Evolutionary conservation across 1,140 invertebrate species (phyloP), one percentile per base, ranked within the genome.

Genomic region (Drosophila prosaltans): DNA sequence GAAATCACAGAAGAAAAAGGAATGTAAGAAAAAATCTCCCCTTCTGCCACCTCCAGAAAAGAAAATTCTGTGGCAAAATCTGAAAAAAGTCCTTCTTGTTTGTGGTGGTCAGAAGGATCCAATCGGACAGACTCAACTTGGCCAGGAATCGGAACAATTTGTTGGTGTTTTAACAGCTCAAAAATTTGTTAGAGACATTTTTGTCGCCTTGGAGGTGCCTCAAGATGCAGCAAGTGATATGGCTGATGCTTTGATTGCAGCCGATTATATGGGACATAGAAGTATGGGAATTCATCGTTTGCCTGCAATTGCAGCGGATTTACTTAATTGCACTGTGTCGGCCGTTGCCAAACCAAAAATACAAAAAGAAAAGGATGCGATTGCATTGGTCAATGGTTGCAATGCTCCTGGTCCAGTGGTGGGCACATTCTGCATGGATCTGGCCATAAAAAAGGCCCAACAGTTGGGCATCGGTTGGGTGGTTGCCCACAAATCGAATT

Each of bases 361-460:
- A 21, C 65, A 96, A 1, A 95, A 95, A 69, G 95, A 97, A 92
- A 94, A 93, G 1, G 92, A 94, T 55, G 95, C 96, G 0, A 96
- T 96, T 1, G 97, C 96, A 0, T 94, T 95, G 90, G 95, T 98
- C 1, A 95, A 97, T 76, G 97, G 97, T 7, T 94, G 95, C 55
- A 97, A 97, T 91, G 94, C 95, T 0, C 92, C 98, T 0, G 97
- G 98, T 0, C 95, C 97, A 1, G 96, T 98, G 0, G 95, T 97
- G 60, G 97, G 97, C 16, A 96, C 97, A 80, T 98, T 95, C 81
- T 96, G 96, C 66, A 98, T 98, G 96, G 94, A 97, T 41, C 69
- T 98, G 39, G 97, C 97, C 0, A 96, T 98, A 0, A 91, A 95
- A 67, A 98, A 98, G 82, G 97, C 97, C 0, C 94, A 95, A 77